Percentiles rank a stretch among this genome's conserved stretches.
Conservation (phyloP, 2,797 vertebrate species). For the Bradypus variegatus region DNA sequence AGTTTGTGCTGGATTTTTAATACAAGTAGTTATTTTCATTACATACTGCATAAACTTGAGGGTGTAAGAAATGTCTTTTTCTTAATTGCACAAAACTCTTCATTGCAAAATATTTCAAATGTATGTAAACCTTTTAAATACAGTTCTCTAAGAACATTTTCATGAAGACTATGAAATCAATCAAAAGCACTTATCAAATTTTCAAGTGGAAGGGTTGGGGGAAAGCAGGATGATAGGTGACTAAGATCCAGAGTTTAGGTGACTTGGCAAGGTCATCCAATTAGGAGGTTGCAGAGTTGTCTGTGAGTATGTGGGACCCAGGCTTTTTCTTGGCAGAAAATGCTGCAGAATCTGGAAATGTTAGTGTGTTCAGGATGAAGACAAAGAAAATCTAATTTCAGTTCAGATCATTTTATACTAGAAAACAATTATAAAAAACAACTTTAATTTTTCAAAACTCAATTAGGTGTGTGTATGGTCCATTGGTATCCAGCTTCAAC, state of each 20-base stretch:
- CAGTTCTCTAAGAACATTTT: background rate
- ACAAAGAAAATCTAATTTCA: background rate
- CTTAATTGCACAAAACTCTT: background rate
- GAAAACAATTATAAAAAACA: background rate
- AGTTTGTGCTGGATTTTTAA: slow-evolving; percentile 22
- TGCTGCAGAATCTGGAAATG: background rate
- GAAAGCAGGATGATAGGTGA: background rate
- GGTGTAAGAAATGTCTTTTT: slow-evolving; percentile 1
- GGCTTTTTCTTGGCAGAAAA: background rate
- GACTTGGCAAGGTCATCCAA: background rate
- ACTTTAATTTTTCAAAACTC: slow-evolving; percentile 81
- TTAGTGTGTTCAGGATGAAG: slow-evolving; percentile 15
- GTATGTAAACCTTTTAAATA: background rate
- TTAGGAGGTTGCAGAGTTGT: background rate
- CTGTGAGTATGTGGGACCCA: background rate
- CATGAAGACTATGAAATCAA: background rate
- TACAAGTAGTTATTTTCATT: slow-evolving; percentile 27
- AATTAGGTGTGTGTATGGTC: slow-evolving; percentile 90
- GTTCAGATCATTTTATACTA: background rate
- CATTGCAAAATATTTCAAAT: slow-evolving; percentile 4
- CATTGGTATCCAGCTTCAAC: slow-evolving; percentile 89
- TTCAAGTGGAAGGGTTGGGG: background rate
- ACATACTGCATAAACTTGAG: slow-evolving; percentile 10
- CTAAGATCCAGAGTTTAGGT: background rate
- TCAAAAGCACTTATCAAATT: slow-evolving; percentile 20